Evolutionary conservation across 35 echinoderm and acorn worm genomes (phyloP), one percentile per base, ranked within the genome.

Genomic region (Patiria miniata): DNA sequence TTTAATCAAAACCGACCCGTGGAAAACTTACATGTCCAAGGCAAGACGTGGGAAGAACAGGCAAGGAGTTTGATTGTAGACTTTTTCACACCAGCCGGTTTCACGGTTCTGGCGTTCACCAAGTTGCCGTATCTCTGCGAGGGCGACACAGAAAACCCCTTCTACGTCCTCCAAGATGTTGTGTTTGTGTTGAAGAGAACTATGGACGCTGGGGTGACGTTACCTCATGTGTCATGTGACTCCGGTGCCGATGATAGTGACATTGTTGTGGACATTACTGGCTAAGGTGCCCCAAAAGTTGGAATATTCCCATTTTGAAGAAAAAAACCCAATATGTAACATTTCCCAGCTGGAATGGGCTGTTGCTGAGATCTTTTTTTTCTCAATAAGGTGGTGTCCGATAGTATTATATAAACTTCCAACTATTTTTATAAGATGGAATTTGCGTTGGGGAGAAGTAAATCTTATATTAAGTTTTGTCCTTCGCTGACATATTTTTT

Each of bases 81-180:
- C 4, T 90, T 95, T 51, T 87, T 93, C 37, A 56, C 61, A 38
- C 89, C 87, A 9, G 90, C 85, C 37, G 96, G 92, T 1, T 99
- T 94, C 73, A 90, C 78, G 68, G 86, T 99, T 15, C 53, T 83
- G 7, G 92, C 78, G 60, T 99, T 99, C 55, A 87, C 96, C 14
- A 88, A 93, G 81, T 56, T 99, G 37, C 96, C 96, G 7, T 99
- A 99, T 50, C 87, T 99, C 17, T 99, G 96, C 52, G 96, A 99
- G 78, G 96, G 96, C 54, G 96, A 99, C 61, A 65, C 86, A 15
- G 84, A 77, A 36, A 61, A 77, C 37, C 93, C 93, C 22, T 99
- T 94, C 79, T 99, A 94, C 61, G 60, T 81, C 34, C 89, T 99
- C 22, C 51, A 85, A 18, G 96, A 99, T 90, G 96, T 90, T 52